phyloP scores from a whole-genome alignment of 2,113 vertebrate species.

The Cochlearius cochlearius region DNA sequence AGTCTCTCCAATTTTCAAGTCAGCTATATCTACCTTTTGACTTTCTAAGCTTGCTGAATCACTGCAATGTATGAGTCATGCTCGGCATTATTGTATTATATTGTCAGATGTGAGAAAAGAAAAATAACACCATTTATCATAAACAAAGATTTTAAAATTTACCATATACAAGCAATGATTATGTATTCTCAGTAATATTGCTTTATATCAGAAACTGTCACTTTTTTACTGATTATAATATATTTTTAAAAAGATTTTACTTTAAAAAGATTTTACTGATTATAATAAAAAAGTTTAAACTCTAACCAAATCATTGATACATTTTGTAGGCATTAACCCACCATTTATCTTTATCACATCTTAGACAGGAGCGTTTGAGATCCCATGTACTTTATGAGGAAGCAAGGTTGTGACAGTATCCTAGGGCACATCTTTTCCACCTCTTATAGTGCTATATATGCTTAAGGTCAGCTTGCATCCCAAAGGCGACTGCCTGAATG shows the following conservation, averaged over 20 bases:
- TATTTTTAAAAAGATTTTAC: too few species aligned
- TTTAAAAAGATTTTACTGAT: background rate
- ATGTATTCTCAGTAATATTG: background rate
- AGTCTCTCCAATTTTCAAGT: background rate
- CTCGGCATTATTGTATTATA: background rate
- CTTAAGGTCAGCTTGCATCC: background rate
- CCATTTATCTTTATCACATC: background rate
- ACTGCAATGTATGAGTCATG: conserved; percentile 12
- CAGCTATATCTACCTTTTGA: conserved; percentile 2
- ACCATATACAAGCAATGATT: background rate
- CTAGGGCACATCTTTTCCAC: background rate
- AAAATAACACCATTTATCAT: background rate
- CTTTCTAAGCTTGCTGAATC: conserved; percentile 47
- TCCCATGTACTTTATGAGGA: background rate
- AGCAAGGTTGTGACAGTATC: background rate
- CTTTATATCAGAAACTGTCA: background rate
- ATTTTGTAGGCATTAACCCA: background rate
- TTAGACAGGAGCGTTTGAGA: background rate
- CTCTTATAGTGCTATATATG: rapidly evolving
- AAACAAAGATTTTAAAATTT: background rate
- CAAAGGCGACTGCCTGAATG: background rate
- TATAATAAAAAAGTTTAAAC: background rate
- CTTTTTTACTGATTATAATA: too few species aligned
- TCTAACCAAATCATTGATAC: background rate
- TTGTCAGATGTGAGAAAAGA: conserved; percentile 13